Evolutionary conservation across 1,140 invertebrate species (phyloP), one percentile per base, ranked within the genome.

Genomic region (Apis laboriosa): DNA sequence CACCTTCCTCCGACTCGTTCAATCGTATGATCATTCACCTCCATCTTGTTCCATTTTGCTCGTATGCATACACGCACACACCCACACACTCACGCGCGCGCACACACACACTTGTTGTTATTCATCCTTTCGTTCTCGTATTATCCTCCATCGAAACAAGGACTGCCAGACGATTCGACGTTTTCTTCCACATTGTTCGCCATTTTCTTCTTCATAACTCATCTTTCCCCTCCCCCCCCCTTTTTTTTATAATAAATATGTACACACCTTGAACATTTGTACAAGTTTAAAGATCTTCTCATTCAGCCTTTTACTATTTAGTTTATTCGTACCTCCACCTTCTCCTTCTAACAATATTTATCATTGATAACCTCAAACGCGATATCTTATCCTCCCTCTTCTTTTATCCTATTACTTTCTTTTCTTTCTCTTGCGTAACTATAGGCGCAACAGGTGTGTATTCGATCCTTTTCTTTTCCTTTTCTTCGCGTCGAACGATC

Each of bases 1-100:
- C 85, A 87, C 60, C 24, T 43, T 58, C 43, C 76, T 24, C 24
- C 84, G 73, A 87, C 78, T 88, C 83, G 84, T 84, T 82, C 68
- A 64, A 66, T 58, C 73, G 24, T 49, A 55, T n/a, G 60, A 77
- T 71, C 70, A 53, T 58, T 28, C 49, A 28, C 11, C 2, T 8
- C 60, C 17, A 8, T 72, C 51, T 58, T 17, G 78, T 80, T 63
- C 73, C 24, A 28, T 77, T 64, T 63, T 61, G 24, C 66, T 61
- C 60, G 7, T 9, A 9, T 12, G n/a, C 58, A 11, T 21, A 60
- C 11, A 60, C 66, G 56, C 60, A 2, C 21, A 2, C n/a, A 12
- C 21, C 4, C 21, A n/a, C 2, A 12, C 58, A 60, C 66, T 56
- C 60, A 2, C 21, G 1, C n/a, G 5, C 21, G 4, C 21, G 11